Conservation (phyloP, 2,888 invertebrate genomes). For the Nephrotoma guestfalica region DNA sequence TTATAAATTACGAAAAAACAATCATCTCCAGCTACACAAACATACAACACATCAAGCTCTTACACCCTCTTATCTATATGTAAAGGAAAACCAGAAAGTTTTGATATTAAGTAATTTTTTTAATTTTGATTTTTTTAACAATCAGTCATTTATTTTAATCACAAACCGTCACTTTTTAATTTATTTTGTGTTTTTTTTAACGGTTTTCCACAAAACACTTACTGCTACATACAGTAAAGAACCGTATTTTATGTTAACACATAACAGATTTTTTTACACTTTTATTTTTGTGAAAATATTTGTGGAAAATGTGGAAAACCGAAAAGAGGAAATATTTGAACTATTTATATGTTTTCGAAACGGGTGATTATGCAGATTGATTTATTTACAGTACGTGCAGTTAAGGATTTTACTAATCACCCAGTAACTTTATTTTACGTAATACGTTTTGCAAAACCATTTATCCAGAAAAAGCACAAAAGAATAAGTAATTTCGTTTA, state of each 20-base stretch:
- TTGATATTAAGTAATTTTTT: background rate
- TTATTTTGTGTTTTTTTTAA: background rate
- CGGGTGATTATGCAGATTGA: background rate
- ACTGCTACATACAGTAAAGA: background rate
- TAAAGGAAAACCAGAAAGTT: background rate
- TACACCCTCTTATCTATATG: background rate
- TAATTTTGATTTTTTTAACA: background rate
- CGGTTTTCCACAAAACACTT: background rate
- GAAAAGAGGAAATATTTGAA: background rate
- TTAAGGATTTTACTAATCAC: background rate
- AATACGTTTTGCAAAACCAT: background rate
- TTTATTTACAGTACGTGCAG: background rate
- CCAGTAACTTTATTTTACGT: background rate
- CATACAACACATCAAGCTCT: background rate
- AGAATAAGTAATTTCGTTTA: background rate
- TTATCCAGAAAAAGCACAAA: background rate
- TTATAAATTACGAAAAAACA: background rate
- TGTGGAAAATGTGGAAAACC: background rate
- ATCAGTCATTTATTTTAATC: background rate
- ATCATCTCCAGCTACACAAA: background rate
- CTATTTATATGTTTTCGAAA: background rate
- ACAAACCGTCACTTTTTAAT: background rate
- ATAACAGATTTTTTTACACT: background rate
- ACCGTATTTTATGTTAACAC: background rate
- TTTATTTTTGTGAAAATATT: background rate